phyloP scores from a whole-genome alignment of 2,888 invertebrate species.

The Ophioninae sp. region DNA sequence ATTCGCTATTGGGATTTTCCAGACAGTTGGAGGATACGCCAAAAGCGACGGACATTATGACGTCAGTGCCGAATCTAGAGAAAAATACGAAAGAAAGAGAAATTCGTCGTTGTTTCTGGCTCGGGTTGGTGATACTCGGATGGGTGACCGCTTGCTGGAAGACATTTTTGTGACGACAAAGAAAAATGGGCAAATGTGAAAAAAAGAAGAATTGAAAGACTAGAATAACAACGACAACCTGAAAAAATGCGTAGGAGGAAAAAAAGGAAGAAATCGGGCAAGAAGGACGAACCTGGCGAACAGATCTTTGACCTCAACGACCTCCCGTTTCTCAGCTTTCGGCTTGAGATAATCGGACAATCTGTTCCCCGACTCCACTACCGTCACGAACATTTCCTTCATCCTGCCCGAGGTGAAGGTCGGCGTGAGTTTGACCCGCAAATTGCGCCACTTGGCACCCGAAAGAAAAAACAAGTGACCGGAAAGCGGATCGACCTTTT shows the following conservation, averaged over 20 bases:
- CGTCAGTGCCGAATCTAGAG: constrained; percentile 71
- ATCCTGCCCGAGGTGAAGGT: constrained; percentile 80
- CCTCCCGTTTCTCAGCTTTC: constrained; percentile 44
- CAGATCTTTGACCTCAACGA: constrained; percentile 67
- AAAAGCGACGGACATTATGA: constrained; percentile 74
- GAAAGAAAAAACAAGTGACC: constrained; percentile 73
- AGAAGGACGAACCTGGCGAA: constrained; percentile 67
- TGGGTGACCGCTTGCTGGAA: not conserved
- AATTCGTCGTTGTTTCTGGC: not conserved
- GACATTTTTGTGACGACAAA: not conserved
- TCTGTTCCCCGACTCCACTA: constrained; percentile 71
- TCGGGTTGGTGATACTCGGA: not conserved
- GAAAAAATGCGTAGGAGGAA: too few species aligned
- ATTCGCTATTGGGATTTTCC: constrained; percentile 71
- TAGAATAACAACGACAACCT: too few species aligned
- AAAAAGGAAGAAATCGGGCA: constrained; percentile 62
- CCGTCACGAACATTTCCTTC: constrained; percentile 75
- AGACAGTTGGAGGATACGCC: constrained; percentile 73
- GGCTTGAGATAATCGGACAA: constrained; percentile 60
- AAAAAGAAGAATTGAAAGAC: not conserved
- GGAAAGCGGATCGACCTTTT: constrained; percentile 74
- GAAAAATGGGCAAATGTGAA: not conserved
- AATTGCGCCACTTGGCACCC: constrained; percentile 76
- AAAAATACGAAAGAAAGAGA: not conserved
- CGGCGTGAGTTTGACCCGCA: constrained; percentile 79